Base-by-base conservation (phyloP, 2,888 invertebrate species). In the Deilephila porcellus region DNA sequence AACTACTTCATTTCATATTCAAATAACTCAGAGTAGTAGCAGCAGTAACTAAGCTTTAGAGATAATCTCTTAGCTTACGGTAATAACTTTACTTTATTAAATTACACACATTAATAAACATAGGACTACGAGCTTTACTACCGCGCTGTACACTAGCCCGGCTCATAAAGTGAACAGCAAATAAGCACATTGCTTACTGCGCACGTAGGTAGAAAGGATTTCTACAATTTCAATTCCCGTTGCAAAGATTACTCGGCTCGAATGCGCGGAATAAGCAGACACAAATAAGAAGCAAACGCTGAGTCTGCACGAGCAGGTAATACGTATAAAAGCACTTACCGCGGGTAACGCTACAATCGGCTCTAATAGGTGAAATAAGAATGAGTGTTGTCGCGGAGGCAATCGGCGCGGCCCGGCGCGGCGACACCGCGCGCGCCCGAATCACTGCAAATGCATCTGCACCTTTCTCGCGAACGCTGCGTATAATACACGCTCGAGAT, bases 381-480 rank as follows among this genome's bases (percentile, higher is more conserved):
- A 62, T 34, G 14, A 60, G 29, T 20, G 25, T 25, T 25, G 29
- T 29, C 5, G 62, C 62, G 62, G 7, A 32, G 19, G 19, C 62
- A 34, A 32, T 32, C 62, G 37, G 37, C 37, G 32, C 63, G 37
- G 64, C 37, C 8, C 32, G 37, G 64, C 37, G 8, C 62, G 62
- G n/a, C 37, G 20, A n/a, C 71, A 20, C 71, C 25, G 74, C 52
- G 71, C 64, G 76, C 81, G 81, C 79, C 81, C 74, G 83, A 85
- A 85, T 84, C 83, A 83, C 80, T 77, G 80, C 75, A 79, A 83
- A 82, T 84, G 85, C 85, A 86, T 82, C 82, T 81, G 81, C 77
- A 79, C 72, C 77, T 82, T 79, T 80, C 78, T 77, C 78, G 78
- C 67, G 79, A 79, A 80, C 67, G 67, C 52, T 78, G 77, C 74